Evolutionary conservation across 2,888 invertebrate species (phyloP).

Genomic region (Chrysolina americana): DNA sequence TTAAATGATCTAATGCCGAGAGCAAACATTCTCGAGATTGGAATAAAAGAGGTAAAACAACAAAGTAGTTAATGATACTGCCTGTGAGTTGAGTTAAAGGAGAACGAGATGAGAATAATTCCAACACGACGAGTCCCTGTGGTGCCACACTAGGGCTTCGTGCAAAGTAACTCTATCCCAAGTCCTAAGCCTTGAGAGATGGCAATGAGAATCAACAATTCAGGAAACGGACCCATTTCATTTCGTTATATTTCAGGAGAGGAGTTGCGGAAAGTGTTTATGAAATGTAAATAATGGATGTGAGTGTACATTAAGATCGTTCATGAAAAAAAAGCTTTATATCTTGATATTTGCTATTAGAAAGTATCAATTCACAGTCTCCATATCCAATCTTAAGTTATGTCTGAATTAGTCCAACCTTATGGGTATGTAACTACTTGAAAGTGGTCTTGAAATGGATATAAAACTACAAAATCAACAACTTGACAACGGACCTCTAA

Average conservation of each 20-base stretch:
- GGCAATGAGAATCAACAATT: conserved; percentile 47
- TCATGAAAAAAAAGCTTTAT: too few species aligned
- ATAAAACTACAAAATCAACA: too few species aligned
- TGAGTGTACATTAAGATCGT: neutral
- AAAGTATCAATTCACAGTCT: too few species aligned
- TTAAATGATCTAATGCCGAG: conserved; percentile 47
- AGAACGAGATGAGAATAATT: conserved; percentile 64
- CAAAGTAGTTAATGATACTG: conserved; percentile 64
- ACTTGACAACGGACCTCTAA: too few species aligned
- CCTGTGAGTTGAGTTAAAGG: conserved; percentile 62
- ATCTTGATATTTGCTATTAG: too few species aligned
- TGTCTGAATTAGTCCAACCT: too few species aligned
- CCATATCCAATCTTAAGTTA: too few species aligned
- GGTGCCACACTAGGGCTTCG: conserved; percentile 51
- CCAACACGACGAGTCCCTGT: conserved; percentile 52
- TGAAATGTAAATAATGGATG: neutral
- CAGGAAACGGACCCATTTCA: conserved; percentile 33
- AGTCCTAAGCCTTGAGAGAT: conserved; percentile 29
- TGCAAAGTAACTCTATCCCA: conserved; percentile 20
- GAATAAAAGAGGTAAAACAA: conserved; percentile 59
- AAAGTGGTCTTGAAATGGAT: too few species aligned
- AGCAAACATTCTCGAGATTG: conserved; percentile 50
- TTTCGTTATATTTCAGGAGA: conserved; percentile 31
- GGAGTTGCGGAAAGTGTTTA: neutral
- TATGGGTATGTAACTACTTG: too few species aligned